Percentiles rank a stretch among this genome's conserved stretches.
Evolutionary conservation across 2,888 invertebrate species (phyloP).

Genomic region (Catotricha subobsoleta): DNA sequence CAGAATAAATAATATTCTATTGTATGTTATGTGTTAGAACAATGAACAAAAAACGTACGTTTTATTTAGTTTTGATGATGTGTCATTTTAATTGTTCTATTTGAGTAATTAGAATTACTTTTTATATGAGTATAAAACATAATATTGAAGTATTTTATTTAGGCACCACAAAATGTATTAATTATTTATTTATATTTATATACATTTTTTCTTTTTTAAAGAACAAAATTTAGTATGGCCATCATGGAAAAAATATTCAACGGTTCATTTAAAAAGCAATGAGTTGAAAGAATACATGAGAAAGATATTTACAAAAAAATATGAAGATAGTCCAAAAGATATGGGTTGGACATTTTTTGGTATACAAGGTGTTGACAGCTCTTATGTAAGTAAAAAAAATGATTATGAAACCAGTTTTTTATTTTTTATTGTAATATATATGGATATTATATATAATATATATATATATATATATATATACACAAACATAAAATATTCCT

Average conservation of each 20-base stretch:
- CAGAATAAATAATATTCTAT: no score
- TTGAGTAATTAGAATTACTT: no score
- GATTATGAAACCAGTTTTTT: background rate
- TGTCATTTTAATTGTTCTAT: no score
- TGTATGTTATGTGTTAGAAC: no score
- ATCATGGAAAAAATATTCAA: constrained; percentile 23
- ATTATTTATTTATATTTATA: no score
- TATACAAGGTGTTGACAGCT: constrained; percentile 22
- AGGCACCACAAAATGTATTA: no score
- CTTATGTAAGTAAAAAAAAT: constrained; percentile 14
- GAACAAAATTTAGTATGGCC: constrained; percentile 23
- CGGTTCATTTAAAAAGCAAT: constrained; percentile 21
- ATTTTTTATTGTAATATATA: background rate
- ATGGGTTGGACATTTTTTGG: constrained; percentile 26
- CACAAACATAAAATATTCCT: no score
- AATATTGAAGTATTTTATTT: no score
- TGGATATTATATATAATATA: background rate
- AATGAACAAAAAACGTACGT: no score
- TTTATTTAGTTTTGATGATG: no score
- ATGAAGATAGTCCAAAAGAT: constrained; percentile 18
- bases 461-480: background rate
- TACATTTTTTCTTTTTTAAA: constrained; percentile 23
- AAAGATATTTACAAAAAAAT: constrained; percentile 21
- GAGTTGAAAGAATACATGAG: constrained; percentile 24
- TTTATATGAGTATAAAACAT: no score